Evolutionary conservation across 2,888 invertebrate species (phyloP), one percentile per base, ranked within the genome.

Genomic region (Leptopilina syphax): DNA sequence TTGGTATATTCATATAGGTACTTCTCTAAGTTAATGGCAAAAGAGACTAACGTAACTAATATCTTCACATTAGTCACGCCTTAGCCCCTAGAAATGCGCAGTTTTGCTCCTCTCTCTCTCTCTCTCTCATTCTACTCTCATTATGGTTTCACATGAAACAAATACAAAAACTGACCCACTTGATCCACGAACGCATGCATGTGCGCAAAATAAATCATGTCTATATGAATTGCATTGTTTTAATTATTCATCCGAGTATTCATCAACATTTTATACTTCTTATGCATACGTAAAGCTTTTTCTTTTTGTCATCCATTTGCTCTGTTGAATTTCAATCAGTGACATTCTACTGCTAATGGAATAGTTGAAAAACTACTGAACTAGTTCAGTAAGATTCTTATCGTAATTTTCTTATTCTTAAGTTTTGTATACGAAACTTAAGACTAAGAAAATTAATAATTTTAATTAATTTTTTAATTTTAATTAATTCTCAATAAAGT

Each of bases 1-100:
- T 99, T 89, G 98, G 98, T 98, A 93, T 73, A 57, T 63, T 24
- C 73, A 57, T 54, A 54, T 34, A 34, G 1, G 34, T 57, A 57
- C 57, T 73, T 73, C 27, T 89, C 89, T 86, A 47, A 73, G 57
- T 73, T 57, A 73, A 73, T 73, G 57, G 57, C 57, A 73, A 73
- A 73, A 34, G 57, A 12, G 73, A 13, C 57, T 50, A 68, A 50
- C 50, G 68, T 68, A 57, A 57, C 73, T 57, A 65, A 27, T 50
- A 54, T 57, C 47, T 27, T 24, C 13, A 70, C 70, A 57, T 41
- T 73, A 73, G 73, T 73, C 73, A 73, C 73, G 73, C 73, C 57
- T 73, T n/a, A 27, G 34, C n/a, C n/a, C 73, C 27, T 57, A 44
- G 34, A 34, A 6, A 27, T 54, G 27, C 27, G 73, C 54, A 18